Conservation (phyloP, 2,113 vertebrate species). For the Haemorhous mexicanus region DNA sequence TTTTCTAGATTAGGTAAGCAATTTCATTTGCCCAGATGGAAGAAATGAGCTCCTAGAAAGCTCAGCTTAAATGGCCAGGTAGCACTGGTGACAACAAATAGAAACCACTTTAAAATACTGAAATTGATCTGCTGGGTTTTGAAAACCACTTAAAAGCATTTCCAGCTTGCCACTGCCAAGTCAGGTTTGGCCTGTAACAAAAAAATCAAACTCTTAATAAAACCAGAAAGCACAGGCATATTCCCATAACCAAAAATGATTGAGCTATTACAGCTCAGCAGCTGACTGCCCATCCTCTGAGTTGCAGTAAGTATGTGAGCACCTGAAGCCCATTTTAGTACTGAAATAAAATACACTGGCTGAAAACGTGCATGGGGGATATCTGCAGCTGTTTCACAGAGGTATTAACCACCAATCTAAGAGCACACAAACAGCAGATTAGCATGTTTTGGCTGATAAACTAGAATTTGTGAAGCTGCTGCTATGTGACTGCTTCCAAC, state of each 20-base stretch:
- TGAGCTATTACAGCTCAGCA: constrained; percentile 13
- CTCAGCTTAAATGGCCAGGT: neutral
- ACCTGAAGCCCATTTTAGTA: neutral
- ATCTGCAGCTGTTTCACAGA: neutral
- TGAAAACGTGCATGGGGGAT: neutral
- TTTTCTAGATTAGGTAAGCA: neutral
- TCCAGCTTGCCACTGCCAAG: neutral
- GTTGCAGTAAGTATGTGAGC: neutral
- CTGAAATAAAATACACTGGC: constrained; percentile 24
- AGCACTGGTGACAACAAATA: neutral
- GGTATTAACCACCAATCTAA: neutral
- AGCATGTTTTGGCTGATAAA: neutral
- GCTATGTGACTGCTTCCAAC: neutral
- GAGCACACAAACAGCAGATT: neutral
- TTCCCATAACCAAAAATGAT: constrained; percentile 9
- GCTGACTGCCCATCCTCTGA: constrained; percentile 7
- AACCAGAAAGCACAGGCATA: neutral
- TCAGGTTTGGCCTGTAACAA: constrained; percentile 10
- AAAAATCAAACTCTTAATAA: constrained; percentile 38
- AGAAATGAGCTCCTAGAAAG: neutral
- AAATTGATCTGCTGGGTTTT: neutral
- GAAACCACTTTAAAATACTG: neutral
- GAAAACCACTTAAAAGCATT: neutral
- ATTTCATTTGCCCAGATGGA: neutral
- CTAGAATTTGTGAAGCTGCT: neutral